A percentile compares a stretch with the other conserved stretches of the same genome.
phyloP scores from a whole-genome alignment of 1,140 invertebrate species.

The Orchestia grillus region DNA sequence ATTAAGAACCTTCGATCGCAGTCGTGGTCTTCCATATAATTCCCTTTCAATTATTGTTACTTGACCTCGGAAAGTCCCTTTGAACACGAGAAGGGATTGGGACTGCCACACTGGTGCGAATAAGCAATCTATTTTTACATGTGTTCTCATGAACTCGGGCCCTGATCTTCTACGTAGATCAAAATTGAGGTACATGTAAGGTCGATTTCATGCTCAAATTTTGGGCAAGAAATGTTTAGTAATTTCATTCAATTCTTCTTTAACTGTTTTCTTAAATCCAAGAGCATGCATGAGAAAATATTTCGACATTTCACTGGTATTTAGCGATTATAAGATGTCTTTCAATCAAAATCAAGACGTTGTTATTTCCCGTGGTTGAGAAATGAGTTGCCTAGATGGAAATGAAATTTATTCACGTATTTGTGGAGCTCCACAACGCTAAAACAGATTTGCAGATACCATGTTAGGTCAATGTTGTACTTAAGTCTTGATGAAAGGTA shows the following conservation, averaged over 20 bases:
- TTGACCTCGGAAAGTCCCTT: background rate
- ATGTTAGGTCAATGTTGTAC: background rate
- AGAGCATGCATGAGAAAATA: background rate
- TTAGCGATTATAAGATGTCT: background rate
- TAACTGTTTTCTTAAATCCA: background rate
- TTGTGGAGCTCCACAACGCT: background rate
- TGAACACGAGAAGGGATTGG: background rate
- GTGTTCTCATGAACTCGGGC: background rate
- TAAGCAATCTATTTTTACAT: background rate
- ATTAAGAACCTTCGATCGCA: conserved; percentile 6
- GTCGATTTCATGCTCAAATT: background rate
- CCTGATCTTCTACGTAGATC: background rate
- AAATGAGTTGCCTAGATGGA: background rate
- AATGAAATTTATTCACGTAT: background rate
- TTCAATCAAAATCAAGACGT: background rate
- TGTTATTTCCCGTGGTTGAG: background rate
- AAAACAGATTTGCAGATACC: background rate
- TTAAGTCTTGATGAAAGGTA: background rate
- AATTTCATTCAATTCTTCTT: background rate
- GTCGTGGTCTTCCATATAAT: conserved; percentile 28
- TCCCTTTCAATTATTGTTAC: conserved; percentile 44
- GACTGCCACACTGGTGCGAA: background rate
- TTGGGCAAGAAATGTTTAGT: background rate
- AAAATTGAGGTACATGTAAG: background rate
- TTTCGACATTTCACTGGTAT: background rate